Evolutionary conservation across 2,113 vertebrate species (phyloP).

Genomic region (Apteryx owenii): DNA sequence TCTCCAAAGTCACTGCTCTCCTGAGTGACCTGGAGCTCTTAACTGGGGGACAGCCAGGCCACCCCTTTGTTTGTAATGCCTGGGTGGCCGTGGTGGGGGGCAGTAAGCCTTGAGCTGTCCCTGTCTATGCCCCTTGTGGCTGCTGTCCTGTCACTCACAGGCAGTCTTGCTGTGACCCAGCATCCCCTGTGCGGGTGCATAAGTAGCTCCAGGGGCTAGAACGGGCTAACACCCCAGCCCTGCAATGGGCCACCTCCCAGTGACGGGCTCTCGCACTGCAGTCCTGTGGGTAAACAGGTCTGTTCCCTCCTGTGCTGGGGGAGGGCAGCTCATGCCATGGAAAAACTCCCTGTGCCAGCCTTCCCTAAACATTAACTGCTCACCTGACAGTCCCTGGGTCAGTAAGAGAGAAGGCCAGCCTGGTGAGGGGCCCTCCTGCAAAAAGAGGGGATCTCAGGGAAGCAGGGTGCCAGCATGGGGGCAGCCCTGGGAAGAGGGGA

Average conservation of each 20-base stretch:
- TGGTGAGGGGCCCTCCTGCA: not conserved
- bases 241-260: not conserved
- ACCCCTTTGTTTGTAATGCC: not conserved
- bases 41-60: not conserved
- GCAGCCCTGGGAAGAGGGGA: not conserved
- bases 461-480: not conserved
- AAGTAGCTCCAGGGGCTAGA: not conserved
- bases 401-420: not conserved
- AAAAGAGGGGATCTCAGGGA: not conserved
- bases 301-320: not conserved
- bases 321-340: not conserved
- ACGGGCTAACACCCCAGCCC: not conserved
- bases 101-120: not conserved
- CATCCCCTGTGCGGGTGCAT: not conserved
- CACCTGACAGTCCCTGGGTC: not conserved
- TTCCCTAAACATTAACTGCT: conserved; percentile 56
- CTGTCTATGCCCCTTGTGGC: not conserved
- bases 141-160: not conserved
- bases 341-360: not conserved
- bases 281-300: not conserved
- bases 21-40: not conserved
- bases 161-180: not conserved
- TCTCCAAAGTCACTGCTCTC: not conserved
- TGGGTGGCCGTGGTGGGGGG: not conserved
- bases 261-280: not conserved